A percentile compares a stretch with the other conserved stretches of the same genome.
These are phyloP conservation scores for Microctenopoma lineatum DNA, from an alignment of 2,797 vertebrate genomes.

Conservation along the genomic window DNA sequence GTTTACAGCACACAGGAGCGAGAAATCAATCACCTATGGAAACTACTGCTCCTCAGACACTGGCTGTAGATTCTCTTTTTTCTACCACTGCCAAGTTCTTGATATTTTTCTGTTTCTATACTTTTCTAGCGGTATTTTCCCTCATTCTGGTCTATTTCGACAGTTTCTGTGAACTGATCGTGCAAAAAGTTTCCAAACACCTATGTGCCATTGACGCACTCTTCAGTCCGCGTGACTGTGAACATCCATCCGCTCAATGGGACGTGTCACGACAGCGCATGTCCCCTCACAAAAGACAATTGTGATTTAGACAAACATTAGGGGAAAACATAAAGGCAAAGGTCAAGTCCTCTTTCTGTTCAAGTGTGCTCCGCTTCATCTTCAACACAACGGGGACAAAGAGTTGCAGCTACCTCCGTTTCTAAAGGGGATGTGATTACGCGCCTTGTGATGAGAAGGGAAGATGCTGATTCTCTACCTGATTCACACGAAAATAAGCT, in stretches of 20 bases:
- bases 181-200: slow-evolving; percentile 87
- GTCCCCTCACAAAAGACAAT: slow-evolving; percentile 95
- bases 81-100: not conserved
- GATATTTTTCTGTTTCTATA: not conserved
- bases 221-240: slow-evolving; percentile 87
- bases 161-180: not conserved
- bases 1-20: slow-evolving; percentile 37
- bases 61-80: not conserved
- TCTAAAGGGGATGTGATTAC: slow-evolving; percentile 60
- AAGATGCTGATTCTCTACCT: slow-evolving; percentile 48
- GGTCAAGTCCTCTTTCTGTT: slow-evolving; percentile 98
- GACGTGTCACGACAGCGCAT: slow-evolving; percentile 93
- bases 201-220: slow-evolving; percentile 84
- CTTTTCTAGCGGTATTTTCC: not conserved
- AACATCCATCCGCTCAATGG: slow-evolving; percentile 95
- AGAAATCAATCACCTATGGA: slow-evolving; percentile 48
- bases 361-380: slow-evolving; percentile 96
- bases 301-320: slow-evolving; percentile 99
- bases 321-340: slow-evolving; percentile 94
- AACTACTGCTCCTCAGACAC: not conserved
- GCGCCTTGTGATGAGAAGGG: slow-evolving; percentile 36
- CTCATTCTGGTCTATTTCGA: not conserved
- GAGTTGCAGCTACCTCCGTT: slow-evolving; percentile 79
- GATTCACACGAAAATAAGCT: slow-evolving; percentile 54
- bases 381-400: slow-evolving; percentile 93